A percentile compares a stretch with the other conserved stretches of the same genome.
These are phyloP conservation scores for Diaphora mendica DNA, from an alignment of 2,888 invertebrate species.

Conservation along the genomic window DNA sequence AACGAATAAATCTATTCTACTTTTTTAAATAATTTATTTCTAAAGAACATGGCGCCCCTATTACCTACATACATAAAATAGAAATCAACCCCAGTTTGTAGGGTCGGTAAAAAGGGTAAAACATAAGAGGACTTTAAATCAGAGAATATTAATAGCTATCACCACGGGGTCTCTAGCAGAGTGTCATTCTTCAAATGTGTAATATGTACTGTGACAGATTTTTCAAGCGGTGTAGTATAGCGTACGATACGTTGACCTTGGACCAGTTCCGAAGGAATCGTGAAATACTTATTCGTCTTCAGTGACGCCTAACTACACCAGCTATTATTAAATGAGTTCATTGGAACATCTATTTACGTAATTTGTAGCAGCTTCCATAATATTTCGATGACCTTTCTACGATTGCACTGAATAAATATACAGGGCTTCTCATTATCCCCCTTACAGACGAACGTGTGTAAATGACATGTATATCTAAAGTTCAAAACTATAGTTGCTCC, in stretches of 20 bases:
- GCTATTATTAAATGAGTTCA: slow-evolving; percentile 86
- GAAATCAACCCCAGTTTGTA: neutral
- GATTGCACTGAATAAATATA: slow-evolving; percentile 52
- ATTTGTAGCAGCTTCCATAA: slow-evolving; percentile 80
- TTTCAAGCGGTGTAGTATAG: slow-evolving; percentile 61
- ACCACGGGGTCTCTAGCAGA: neutral
- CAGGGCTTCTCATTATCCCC: neutral
- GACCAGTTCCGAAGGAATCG: slow-evolving; percentile 67
- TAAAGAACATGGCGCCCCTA: neutral
- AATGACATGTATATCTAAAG: neutral
- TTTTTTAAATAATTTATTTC: too few relatives aligned
- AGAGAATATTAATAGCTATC: slow-evolving; percentile 3
- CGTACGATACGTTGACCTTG: slow-evolving; percentile 68
- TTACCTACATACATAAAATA: neutral
- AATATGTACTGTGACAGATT: slow-evolving; percentile 55
- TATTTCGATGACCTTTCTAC: slow-evolving; percentile 80
- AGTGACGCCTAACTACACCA: slow-evolving; percentile 80
- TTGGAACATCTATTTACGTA: slow-evolving; percentile 87
- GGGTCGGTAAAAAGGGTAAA: neutral
- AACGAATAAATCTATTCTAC: too few relatives aligned
- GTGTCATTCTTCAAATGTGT: slow-evolving; percentile 20
- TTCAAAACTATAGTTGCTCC: neutral
- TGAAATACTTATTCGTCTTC: slow-evolving; percentile 59
- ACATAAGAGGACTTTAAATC: slow-evolving; percentile 1
- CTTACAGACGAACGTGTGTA: neutral